These are phyloP conservation scores for Microtus ochrogaster DNA, from an alignment of 2,113 vertebrate species.

Conservation along the genomic window DNA sequence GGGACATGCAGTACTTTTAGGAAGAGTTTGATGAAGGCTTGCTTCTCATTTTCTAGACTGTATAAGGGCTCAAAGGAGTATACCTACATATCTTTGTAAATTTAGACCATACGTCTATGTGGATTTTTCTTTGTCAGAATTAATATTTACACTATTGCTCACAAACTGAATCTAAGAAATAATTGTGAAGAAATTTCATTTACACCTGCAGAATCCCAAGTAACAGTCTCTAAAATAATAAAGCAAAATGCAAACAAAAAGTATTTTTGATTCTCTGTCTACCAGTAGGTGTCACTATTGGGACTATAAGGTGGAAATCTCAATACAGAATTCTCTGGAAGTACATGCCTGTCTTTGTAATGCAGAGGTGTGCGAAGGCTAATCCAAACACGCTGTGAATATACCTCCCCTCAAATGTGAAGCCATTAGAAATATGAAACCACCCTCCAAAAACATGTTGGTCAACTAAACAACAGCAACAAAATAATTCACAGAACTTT, in stretches of 20 bases:
- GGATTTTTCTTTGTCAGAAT: constrained; percentile 49
- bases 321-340: constrained; percentile 32
- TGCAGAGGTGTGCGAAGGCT: constrained; percentile 20
- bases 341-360: constrained; percentile 1
- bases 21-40: not conserved
- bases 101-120: not conserved
- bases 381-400: constrained; percentile 26
- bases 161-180: constrained; percentile 45
- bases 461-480: not conserved
- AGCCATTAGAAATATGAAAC: constrained; percentile 42
- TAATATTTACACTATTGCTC: constrained; percentile 68
- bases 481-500: not conserved
- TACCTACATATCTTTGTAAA: not conserved
- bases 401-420: not conserved
- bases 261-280: constrained; percentile 59
- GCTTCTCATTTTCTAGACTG: constrained; percentile 12
- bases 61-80: not conserved
- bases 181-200: constrained; percentile 39
- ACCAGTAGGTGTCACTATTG: constrained; percentile 88
- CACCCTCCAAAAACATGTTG: not conserved
- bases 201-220: not conserved
- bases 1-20: not conserved
- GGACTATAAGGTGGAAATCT: constrained; percentile 78
- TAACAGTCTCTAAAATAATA: constrained; percentile 59
- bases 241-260: constrained; percentile 64